Evolutionary conservation across 2,797 vertebrate species (phyloP), one percentile per base, ranked within the genome.

Genomic region (Benthosema pterotum): DNA sequence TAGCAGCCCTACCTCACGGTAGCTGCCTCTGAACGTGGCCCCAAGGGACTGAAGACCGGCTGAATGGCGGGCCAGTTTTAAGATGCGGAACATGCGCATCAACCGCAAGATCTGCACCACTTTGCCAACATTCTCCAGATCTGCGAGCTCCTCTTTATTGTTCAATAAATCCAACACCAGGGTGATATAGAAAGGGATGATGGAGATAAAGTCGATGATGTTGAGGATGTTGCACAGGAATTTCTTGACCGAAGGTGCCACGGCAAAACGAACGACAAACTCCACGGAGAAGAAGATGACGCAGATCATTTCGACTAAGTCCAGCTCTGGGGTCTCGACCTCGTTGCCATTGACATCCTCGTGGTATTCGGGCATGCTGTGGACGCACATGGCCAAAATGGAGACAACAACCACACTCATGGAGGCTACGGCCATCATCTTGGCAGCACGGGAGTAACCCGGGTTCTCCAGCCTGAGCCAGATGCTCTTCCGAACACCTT

Each of bases 51-150:
- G 91, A 2, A 99, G 93, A 13, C 97, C 97, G 0, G 94, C 92
- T 0, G 96, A 99, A 71, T 99, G 97, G n/a, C 97, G 94, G 0
- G 95, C 97, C 48, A 99, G 91, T 67, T 99, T 99, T n/a, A 99
- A 88, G 69, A 99, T 95, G 11, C 96, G 94, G 80, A 99, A 98
- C 71, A 99, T 93, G 51, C 96, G 90, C 96, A 98, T 98, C n/a
- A 99, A 71, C 57, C 96, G 80, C 51, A 99, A 87, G 68, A 97
- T 94, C 88, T 99, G 97, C 63, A 97, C 94, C 71, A 97, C 97
- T 74, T 96, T 98, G 17, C 96, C 96, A 64, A 99, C 92, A 9
- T 99, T 97, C 83, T 94, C 95, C 71, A 99, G 92, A 18, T 95
- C 94, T 61, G 94, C 88, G 0, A 89, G 95, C 69, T 96, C 96